A percentile compares a stretch with the other conserved stretches of the same genome.
Conservation (phyloP, 2,113 vertebrate species). For the Ardeotis arabs region DNA sequence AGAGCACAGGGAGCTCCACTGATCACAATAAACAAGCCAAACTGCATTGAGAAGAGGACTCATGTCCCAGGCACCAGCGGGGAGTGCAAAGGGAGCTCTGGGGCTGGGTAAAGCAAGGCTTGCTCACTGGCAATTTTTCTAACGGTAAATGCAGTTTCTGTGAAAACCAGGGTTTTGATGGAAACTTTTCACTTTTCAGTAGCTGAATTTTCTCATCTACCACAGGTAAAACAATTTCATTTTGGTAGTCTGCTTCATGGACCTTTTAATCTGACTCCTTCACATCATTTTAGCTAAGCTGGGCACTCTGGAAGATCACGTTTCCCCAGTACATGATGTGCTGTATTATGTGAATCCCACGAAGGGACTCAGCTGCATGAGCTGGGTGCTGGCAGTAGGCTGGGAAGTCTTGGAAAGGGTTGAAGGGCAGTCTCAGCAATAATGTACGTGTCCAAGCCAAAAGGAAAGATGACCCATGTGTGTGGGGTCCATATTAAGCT, state of each 20-base stretch:
- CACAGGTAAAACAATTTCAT: neutral
- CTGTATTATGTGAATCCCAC: neutral
- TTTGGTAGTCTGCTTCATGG: neutral
- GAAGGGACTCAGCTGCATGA: neutral
- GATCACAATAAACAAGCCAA: neutral
- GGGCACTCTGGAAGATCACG: neutral
- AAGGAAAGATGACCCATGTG: neutral
- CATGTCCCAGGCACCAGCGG: fast-evolving
- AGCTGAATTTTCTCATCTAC: neutral
- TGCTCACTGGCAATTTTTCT: neutral
- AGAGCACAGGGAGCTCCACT: neutral
- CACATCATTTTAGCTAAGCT: neutral
- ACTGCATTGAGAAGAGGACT: neutral
- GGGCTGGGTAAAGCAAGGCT: neutral
- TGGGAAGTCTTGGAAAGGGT: neutral
- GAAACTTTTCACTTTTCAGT: neutral
- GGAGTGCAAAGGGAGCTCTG: neutral
- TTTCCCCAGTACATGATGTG: fast-evolving
- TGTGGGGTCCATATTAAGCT: neutral
- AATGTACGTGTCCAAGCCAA: neutral
- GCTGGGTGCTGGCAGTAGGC: neutral
- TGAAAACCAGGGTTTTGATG: neutral
- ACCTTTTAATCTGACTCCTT: neutral
- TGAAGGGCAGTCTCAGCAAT: neutral
- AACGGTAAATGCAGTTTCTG: neutral